phyloP scores from a whole-genome alignment of 2,888 invertebrate species.

The Oscheius sp. region DNA sequence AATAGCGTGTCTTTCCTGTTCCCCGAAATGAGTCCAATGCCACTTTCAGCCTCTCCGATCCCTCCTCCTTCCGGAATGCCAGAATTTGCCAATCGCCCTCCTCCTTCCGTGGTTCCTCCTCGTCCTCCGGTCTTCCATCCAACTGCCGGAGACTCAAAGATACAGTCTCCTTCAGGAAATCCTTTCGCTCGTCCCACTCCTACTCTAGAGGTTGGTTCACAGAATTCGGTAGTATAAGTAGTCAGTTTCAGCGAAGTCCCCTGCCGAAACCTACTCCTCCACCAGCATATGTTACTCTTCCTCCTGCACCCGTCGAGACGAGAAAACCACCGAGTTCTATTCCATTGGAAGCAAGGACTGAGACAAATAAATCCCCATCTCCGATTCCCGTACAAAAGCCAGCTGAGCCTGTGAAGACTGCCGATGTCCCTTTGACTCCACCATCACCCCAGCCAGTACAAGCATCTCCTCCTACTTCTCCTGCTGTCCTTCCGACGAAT shows the following conservation, averaged over 20 bases:
- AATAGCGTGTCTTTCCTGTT: too few species aligned
- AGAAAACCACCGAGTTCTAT: not conserved
- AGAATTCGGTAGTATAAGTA: not conserved
- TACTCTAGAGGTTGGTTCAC: slow-evolving; percentile 3
- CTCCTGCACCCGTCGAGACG: not conserved
- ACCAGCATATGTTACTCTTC: not conserved
- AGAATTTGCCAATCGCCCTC: slow-evolving; percentile 11
- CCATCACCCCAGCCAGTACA: not conserved
- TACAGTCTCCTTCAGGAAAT: not conserved
- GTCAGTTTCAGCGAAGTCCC: not conserved
- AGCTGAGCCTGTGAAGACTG: not conserved
- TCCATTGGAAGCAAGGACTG: not conserved
- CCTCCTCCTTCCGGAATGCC: slow-evolving; percentile 17
- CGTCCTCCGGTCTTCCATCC: slow-evolving; percentile 35
- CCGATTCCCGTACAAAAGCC: not conserved
- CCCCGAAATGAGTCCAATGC: too few species aligned
- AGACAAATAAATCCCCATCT: not conserved
- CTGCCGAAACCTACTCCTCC: slow-evolving; percentile 7
- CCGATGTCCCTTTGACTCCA: slow-evolving; percentile 13
- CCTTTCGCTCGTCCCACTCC: slow-evolving; percentile 21
- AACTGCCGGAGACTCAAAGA: not conserved
- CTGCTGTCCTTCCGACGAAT: slow-evolving; percentile 18
- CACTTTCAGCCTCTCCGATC: not conserved
- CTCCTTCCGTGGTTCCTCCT: slow-evolving; percentile 13
- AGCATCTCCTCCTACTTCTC: slow-evolving; percentile 15